Base-by-base conservation (phyloP, 2,888 invertebrate species). In the Saturnia pavonia region DNA sequence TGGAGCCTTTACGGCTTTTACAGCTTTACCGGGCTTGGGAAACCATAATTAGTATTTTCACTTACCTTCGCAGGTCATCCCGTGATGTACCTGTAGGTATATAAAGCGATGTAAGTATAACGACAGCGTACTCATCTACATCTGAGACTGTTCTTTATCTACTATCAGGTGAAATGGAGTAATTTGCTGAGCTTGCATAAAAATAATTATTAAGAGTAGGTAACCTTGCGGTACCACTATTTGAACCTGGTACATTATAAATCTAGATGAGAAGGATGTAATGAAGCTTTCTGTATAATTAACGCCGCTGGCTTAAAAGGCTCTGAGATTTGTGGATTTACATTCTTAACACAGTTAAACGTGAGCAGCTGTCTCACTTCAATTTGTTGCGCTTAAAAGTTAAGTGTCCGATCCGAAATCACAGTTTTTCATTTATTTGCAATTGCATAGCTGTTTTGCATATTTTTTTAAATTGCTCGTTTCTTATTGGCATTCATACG, bases 211-310 rank as follows among this genome's bases (percentile, higher is more conserved):
- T 22, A 2, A 60, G 14, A 27, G 57, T 25, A 27, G 57, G 6
- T 12, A 27, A 27, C 14, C 1, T 1, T 16, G 1, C 25, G 57
- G 8, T 14, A 14, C 6, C 6, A 12, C 27, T 60, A 60, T 27
- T 12, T 27, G 12, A 60, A 60, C 12, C 2, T 27, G 27, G 27
- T 60, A 60, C 16, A 60, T 27, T 4, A 60, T 60, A 27, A 60
- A 60, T 60, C 27, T 60, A 60, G 57, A 27, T 27, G 27, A 60
- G 57, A 27, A 14, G 57, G 57, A 60, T 27, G 57, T 60, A 60
- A 60, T 60, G 57, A 60, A 65, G 65, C 65, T 40, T 40, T n/a
- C 65, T 40, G 65, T 65, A 40, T 65, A 65, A 65, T 65, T 65
- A 65, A 65, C 40, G 40, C 65, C 3, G 65, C 65, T n/a, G 65